Conservation (phyloP, 1,140 invertebrate genomes). For the Drosophila kepulauana region DNA sequence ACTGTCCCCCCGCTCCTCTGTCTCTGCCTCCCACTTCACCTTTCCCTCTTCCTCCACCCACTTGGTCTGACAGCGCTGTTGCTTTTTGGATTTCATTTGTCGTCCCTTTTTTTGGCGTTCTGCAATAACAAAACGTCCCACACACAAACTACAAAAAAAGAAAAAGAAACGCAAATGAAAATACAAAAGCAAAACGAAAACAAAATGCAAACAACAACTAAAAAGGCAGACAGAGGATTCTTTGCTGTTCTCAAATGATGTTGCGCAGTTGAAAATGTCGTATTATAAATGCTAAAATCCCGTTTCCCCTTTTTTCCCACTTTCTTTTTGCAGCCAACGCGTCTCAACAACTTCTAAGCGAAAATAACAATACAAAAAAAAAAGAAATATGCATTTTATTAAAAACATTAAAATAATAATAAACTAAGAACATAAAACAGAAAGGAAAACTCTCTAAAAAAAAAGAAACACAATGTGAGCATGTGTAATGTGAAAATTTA, state of each 20-base stretch:
- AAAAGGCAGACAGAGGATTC: slow-evolving; percentile 11
- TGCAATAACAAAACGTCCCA: slow-evolving; percentile 60
- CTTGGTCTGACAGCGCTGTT: slow-evolving; percentile 58
- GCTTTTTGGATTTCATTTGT: slow-evolving; percentile 72
- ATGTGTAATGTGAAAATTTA: slow-evolving; percentile 75
- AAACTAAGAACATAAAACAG: slow-evolving; percentile 33
- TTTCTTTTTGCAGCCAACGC: slow-evolving; percentile 54
- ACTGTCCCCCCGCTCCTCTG: slow-evolving; percentile 1
- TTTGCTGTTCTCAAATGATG: slow-evolving; percentile 27
- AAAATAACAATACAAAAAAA: slow-evolving; percentile 38
- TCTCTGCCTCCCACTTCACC: neutral
- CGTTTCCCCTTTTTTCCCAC: slow-evolving; percentile 30
- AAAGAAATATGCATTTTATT: slow-evolving; percentile 66
- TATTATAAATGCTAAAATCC: slow-evolving; percentile 35
- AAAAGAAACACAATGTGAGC: slow-evolving; percentile 59
- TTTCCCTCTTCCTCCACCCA: neutral
- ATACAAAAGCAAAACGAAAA: slow-evolving; percentile 10
- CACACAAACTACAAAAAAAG: neutral
- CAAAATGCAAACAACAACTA: slow-evolving; percentile 17
- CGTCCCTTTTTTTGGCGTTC: slow-evolving; percentile 34
- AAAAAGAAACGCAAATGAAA: slow-evolving; percentile 35
- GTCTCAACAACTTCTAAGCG: slow-evolving; percentile 47
- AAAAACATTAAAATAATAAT: slow-evolving; percentile 37
- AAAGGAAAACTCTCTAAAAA: slow-evolving; percentile 23
- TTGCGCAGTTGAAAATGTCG: slow-evolving; percentile 34